These are phyloP conservation scores for Bovichtus diacanthus DNA, from an alignment of 2,797 vertebrate species.

Conservation along the genomic window DNA sequence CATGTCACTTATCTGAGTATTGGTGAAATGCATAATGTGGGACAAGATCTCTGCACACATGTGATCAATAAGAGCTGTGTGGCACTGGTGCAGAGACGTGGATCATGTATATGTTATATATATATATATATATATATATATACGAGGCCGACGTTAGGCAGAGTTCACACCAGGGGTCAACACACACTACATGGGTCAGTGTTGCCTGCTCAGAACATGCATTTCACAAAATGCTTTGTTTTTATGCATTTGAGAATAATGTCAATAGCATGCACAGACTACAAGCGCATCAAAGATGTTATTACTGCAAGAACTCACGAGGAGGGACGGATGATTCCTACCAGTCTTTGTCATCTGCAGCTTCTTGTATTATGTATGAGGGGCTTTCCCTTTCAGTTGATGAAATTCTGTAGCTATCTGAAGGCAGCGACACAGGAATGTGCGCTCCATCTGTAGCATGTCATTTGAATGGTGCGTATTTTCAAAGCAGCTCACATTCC, in stretches of 20 bases:
- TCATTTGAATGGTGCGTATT: slow-evolving; percentile 34
- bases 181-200: slow-evolving; percentile 45
- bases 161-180: slow-evolving; percentile 48
- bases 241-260: slow-evolving; percentile 11
- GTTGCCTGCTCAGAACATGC: slow-evolving; percentile 3
- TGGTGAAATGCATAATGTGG: slow-evolving; percentile 29
- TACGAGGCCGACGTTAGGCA: slow-evolving; percentile 39
- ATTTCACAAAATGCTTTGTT: slow-evolving; percentile 36
- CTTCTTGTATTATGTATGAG: slow-evolving; percentile 47
- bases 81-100: too few species aligned
- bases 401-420: slow-evolving; percentile 39
- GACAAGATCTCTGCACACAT: slow-evolving; percentile 26
- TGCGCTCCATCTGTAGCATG: slow-evolving; percentile 19
- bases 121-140: too few species aligned
- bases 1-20: too few species aligned
- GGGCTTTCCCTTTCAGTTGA: slow-evolving; percentile 29
- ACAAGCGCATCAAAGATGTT: slow-evolving; percentile 24
- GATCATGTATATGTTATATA: too few species aligned
- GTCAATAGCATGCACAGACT: background rate
- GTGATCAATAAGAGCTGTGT: too few species aligned
- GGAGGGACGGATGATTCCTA: slow-evolving; percentile 18
- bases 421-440: slow-evolving; percentile 23
- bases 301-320: slow-evolving; percentile 24
- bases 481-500: slow-evolving; percentile 35
- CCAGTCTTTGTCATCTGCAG: slow-evolving; percentile 21